Evolutionary conservation across 2,888 invertebrate species (phyloP).

Genomic region (Chromoteleia sp.): DNA sequence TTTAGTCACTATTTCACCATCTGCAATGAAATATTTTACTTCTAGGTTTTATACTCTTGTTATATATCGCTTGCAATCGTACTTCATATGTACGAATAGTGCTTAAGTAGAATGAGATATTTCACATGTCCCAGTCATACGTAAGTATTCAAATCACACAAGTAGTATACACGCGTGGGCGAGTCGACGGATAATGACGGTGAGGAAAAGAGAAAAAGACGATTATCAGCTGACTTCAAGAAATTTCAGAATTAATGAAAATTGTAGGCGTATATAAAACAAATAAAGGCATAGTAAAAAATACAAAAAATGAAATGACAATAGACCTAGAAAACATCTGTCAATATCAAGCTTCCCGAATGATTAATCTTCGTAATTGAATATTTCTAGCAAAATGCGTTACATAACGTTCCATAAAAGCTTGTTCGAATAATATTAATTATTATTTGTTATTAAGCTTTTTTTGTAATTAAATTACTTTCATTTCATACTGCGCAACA

Average conservation of each 20-base stretch:
- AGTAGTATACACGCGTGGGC: slow-evolving; percentile 13
- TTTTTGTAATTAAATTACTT: too few species aligned
- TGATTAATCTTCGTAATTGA: too few species aligned
- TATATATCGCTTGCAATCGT: slow-evolving; percentile 13
- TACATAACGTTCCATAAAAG: too few species aligned
- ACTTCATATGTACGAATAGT: slow-evolving; percentile 15
- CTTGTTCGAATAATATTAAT: too few species aligned
- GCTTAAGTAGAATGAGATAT: slow-evolving; percentile 22
- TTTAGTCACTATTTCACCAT: slow-evolving; percentile 21
- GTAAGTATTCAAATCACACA: slow-evolving; percentile 27
- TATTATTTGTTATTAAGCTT: too few species aligned
- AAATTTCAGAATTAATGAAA: neutral
- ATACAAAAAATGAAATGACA: neutral
- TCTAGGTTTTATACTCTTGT: slow-evolving; percentile 24
- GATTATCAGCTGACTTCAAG: slow-evolving; percentile 24
- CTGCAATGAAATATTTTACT: slow-evolving; percentile 32
- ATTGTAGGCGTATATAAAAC: neutral
- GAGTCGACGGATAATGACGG: slow-evolving; percentile 10
- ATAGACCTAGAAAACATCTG: too few species aligned
- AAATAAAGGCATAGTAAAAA: neutral
- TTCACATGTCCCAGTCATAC: slow-evolving; percentile 30
- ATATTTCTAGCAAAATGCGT: too few species aligned
- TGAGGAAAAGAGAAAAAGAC: slow-evolving; percentile 26
- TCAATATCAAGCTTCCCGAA: too few species aligned
- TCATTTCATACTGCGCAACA: too few species aligned